These are phyloP conservation scores for Silurus lanzhouensis DNA, from an alignment of 2,797 vertebrate genomes.

Conservation along the genomic window DNA sequence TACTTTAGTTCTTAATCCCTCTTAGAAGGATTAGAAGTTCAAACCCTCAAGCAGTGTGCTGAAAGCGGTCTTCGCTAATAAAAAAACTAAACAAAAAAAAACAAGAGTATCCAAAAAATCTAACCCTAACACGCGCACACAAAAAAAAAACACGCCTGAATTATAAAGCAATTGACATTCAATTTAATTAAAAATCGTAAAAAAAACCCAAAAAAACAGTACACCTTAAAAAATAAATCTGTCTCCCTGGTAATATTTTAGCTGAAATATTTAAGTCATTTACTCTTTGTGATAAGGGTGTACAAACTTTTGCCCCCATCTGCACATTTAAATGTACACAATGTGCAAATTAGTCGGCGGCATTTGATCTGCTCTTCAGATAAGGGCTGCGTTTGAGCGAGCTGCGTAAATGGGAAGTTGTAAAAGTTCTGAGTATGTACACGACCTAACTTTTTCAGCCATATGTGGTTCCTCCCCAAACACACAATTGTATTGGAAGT, in stretches of 20 bases:
- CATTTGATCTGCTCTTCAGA: background rate
- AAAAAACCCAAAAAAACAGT: background rate
- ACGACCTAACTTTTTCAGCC: no score
- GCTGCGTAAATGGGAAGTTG: background rate
- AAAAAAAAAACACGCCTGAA: background rate
- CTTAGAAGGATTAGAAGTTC: background rate
- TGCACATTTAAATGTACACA: background rate
- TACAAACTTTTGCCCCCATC: slow-evolving; percentile 1
- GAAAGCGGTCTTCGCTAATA: no score
- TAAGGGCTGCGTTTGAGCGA: background rate
- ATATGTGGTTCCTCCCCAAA: no score
- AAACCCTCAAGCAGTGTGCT: background rate
- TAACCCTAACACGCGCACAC: background rate
- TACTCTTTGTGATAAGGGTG: background rate
- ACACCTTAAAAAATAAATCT: background rate
- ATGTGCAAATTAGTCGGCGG: background rate
- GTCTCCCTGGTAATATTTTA: background rate
- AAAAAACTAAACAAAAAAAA: no score
- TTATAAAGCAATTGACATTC: background rate
- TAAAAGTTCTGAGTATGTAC: background rate
- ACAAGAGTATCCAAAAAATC: background rate
- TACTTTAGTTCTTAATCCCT: background rate
- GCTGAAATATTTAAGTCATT: background rate
- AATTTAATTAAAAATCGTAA: background rate
- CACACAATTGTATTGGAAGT: no score